Evolutionary conservation across 2,888 invertebrate species (phyloP).

Genomic region (Quadriops clusia): DNA sequence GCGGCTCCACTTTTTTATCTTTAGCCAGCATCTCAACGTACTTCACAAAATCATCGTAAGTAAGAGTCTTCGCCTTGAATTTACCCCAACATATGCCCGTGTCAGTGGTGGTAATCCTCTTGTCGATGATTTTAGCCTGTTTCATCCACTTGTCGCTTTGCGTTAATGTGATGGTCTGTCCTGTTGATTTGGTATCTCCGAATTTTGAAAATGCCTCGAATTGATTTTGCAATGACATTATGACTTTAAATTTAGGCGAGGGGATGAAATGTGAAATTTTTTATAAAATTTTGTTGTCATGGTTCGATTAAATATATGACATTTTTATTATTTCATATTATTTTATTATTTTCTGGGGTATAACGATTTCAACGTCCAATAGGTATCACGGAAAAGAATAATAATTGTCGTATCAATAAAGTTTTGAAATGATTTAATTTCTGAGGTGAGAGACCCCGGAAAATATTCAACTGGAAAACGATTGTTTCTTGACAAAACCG

Average conservation of each 20-base stretch:
- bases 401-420: no score
- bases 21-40: slow-evolving; percentile 73
- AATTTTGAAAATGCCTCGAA: slow-evolving; percentile 82
- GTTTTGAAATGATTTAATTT: no score
- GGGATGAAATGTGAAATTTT: no score
- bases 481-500: no score
- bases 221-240: slow-evolving; percentile 46
- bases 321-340: no score
- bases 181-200: slow-evolving; percentile 80
- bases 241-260: slow-evolving; percentile 14
- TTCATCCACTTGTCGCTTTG: slow-evolving; percentile 96
- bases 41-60: slow-evolving; percentile 34
- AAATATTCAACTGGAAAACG: no score
- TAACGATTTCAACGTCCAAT: no score
- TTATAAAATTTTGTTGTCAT: no score
- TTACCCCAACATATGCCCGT: slow-evolving; percentile 85
- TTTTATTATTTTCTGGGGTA: no score
- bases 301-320: no score
- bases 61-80: slow-evolving; percentile 27
- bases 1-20: slow-evolving; percentile 60
- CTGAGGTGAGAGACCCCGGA: no score
- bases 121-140: slow-evolving; percentile 77
- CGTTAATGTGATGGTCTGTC: slow-evolving; percentile 72
- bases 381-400: no score
- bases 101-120: slow-evolving; percentile 79